Conservation (phyloP, 23 tunicate genomes). For the Pegea sp. region DNA sequence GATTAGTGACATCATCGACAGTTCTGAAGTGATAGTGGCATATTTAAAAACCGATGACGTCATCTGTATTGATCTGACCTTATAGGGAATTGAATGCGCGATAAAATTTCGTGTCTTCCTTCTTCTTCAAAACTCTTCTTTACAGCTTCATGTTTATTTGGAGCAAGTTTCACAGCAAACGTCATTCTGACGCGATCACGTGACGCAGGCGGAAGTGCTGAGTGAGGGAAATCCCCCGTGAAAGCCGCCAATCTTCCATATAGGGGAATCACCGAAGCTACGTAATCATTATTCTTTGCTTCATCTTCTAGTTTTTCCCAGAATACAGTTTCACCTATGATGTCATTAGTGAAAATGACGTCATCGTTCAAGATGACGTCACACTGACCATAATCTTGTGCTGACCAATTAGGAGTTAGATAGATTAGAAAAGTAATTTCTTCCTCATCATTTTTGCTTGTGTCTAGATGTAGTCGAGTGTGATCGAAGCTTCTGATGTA, state of each 20-base stretch:
- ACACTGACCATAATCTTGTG: constrained; percentile 36
- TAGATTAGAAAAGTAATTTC: constrained; percentile 75
- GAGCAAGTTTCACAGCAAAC: constrained; percentile 54
- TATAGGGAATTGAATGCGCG: too few relatives aligned
- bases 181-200: constrained; percentile 52
- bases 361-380: too few relatives aligned
- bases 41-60: too few relatives aligned
- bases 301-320: constrained; percentile 82
- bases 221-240: constrained; percentile 69
- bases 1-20: too few relatives aligned
- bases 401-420: constrained; percentile 87
- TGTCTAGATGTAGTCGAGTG: constrained; percentile 77
- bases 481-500: constrained; percentile 62
- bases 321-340: constrained; percentile 90
- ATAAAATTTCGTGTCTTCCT: too few relatives aligned
- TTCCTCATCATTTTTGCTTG: constrained; percentile 13
- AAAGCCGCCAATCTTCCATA: constrained; percentile 79
- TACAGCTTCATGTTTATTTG: constrained; percentile 31
- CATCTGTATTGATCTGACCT: too few relatives aligned
- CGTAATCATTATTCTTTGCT: constrained; percentile 55
- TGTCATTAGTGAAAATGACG: too few relatives aligned
- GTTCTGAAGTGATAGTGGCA: too few relatives aligned
- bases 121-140: constrained; percentile 40
- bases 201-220: constrained; percentile 71
- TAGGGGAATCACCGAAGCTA: constrained; percentile 65